Evolutionary conservation across 2,113 vertebrate genomes (phyloP).

Genomic region (Plectropomus leopardus): DNA sequence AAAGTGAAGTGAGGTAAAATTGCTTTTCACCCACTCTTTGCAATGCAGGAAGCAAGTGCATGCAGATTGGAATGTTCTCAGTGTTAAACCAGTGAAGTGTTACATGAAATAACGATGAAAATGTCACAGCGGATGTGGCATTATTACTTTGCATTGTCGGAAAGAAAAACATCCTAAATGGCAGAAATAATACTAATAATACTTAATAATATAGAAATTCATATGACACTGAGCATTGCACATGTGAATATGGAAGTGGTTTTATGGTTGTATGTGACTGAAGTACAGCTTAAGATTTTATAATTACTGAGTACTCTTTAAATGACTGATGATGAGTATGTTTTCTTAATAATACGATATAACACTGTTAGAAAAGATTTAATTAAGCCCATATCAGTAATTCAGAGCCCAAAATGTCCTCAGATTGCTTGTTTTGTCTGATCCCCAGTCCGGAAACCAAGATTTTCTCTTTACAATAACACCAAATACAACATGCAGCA

Average conservation of each 20-base stretch:
- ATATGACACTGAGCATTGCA: conserved; percentile 2
- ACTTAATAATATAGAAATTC: no score
- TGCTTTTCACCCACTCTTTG: conserved; percentile 35
- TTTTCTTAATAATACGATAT: neutral
- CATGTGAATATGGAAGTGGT: neutral
- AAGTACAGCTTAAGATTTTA: neutral
- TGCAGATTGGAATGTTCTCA: conserved; percentile 34
- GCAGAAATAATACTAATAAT: neutral
- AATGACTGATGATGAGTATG: neutral
- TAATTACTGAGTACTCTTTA: neutral
- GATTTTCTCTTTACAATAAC: neutral
- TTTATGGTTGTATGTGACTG: neutral
- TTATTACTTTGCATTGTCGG: conserved; percentile 7
- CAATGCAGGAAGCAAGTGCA: conserved; percentile 18
- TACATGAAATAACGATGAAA: conserved; percentile 39
- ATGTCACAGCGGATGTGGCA: conserved; percentile 8
- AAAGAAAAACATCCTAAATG: conserved; percentile 3
- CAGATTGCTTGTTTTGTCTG: neutral
- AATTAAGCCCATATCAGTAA: neutral
- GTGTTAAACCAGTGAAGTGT: conserved; percentile 42
- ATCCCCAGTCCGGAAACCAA: neutral
- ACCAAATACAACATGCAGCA: neutral
- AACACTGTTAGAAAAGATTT: no score
- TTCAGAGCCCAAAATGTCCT: neutral
- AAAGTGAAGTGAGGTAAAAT: conserved; percentile 22